These are phyloP conservation scores for Agriotes lineatus DNA, from an alignment of 2,888 invertebrate genomes.

Conservation along the genomic window DNA sequence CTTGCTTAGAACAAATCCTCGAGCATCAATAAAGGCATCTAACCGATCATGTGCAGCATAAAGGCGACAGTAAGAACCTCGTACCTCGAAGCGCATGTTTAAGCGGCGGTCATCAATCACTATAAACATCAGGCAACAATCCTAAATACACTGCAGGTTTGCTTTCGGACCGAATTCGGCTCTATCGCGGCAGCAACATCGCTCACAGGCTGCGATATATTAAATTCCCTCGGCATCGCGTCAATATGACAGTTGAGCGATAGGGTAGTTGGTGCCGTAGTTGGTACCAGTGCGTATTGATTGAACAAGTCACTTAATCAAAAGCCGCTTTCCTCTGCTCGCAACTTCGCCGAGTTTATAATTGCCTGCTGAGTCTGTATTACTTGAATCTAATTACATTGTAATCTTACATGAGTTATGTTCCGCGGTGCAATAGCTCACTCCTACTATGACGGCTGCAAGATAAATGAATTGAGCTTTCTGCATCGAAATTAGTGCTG, in stretches of 20 bases:
- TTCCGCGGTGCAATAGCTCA: conserved; percentile 38
- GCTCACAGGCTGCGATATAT: conserved; percentile 37
- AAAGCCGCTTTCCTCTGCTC: conserved; percentile 38
- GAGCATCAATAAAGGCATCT: too few relatives aligned
- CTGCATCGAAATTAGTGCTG: conserved; percentile 33
- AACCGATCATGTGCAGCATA: too few relatives aligned
- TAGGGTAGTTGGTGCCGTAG: conserved; percentile 25
- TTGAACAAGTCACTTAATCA: conserved; percentile 44
- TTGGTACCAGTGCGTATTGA: conserved; percentile 36
- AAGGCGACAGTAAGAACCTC: too few relatives aligned
- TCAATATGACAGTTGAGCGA: conserved; percentile 42
- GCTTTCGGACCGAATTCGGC: conserved; percentile 27
- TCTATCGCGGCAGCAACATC: conserved; percentile 27
- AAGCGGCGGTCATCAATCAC: conserved; percentile 27
- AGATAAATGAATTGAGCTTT: conserved; percentile 36
- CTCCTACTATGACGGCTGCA: conserved; percentile 34
- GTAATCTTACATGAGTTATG: conserved; percentile 51
- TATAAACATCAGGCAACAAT: conserved; percentile 35
- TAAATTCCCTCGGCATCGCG: conserved; percentile 39
- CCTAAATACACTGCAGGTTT: conserved; percentile 32
- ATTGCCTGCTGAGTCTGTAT: conserved; percentile 51
- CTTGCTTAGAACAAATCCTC: too few relatives aligned
- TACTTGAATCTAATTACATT: conserved; percentile 51
- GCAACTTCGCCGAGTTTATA: conserved; percentile 42
- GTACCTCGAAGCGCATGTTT: not conserved